Percentiles rank a stretch among this genome's conserved stretches.
Evolutionary conservation across 2,888 invertebrate species (phyloP).

Genomic region (Sabatieria punctata): DNA sequence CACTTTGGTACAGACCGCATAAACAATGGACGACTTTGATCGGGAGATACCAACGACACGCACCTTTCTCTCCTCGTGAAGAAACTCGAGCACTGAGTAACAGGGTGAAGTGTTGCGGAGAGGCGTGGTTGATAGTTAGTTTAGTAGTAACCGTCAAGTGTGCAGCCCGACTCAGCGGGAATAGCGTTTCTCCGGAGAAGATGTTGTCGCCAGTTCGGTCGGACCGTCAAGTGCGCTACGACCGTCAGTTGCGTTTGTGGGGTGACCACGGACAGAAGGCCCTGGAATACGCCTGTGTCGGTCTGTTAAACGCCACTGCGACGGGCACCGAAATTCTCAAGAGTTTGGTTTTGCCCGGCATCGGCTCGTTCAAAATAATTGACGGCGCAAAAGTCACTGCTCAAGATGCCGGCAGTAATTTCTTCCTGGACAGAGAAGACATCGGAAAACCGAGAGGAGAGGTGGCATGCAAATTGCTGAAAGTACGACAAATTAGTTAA

Average conservation of each 20-base stretch:
- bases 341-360: constrained; percentile 77
- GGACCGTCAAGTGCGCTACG: constrained; percentile 47
- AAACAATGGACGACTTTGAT: too few species aligned
- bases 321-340: constrained; percentile 87
- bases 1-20: too few species aligned
- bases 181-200: too few species aligned
- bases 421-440: constrained; percentile 67
- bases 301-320: constrained; percentile 78
- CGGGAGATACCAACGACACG: too few species aligned
- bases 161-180: too few species aligned
- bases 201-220: too few species aligned
- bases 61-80: too few species aligned
- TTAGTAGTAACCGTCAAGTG: too few species aligned
- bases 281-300: constrained; percentile 72
- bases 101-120: too few species aligned
- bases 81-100: too few species aligned
- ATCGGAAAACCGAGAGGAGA: constrained; percentile 44
- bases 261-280: constrained; percentile 89
- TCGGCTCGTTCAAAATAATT: constrained; percentile 32
- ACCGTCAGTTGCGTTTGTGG: constrained; percentile 73
- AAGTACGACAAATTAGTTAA: constrained; percentile 36
- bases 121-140: too few species aligned
- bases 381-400: constrained; percentile 34
- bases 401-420: constrained; percentile 73
- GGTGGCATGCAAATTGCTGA: constrained; percentile 16